phyloP scores from a whole-genome alignment of 2,113 vertebrate genomes.

The Sander vitreus region DNA sequence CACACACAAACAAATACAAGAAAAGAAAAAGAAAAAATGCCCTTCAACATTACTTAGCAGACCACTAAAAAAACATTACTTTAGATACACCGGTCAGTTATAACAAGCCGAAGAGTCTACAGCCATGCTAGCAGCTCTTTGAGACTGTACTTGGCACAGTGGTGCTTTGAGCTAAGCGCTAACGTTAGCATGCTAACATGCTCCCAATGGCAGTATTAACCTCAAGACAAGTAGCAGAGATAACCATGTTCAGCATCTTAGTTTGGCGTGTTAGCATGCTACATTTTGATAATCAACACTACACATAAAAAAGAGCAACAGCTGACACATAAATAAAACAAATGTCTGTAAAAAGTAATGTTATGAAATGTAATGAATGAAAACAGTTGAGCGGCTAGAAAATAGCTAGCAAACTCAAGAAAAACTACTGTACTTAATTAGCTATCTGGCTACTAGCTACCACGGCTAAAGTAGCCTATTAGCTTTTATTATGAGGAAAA shows the following conservation, averaged over 20 bases:
- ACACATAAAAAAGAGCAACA: no score
- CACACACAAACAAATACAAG: neutral
- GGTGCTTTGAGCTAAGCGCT: neutral
- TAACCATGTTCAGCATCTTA: neutral
- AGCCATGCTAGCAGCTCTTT: neutral
- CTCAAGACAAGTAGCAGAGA: neutral
- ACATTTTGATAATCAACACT: neutral
- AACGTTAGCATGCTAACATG: neutral
- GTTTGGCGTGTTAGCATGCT: neutral
- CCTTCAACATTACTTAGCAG: neutral
- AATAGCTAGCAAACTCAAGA: neutral
- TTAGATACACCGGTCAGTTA: neutral
- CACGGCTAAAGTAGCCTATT: neutral
- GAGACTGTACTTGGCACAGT: neutral
- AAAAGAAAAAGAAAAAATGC: neutral
- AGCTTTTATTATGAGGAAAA: neutral
- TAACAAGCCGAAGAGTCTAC: neutral
- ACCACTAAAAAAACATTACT: neutral
- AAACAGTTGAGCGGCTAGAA: neutral
- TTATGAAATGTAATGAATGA: neutral
- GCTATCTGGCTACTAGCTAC: neutral
- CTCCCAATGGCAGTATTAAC: neutral
- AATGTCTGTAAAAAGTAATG: neutral
- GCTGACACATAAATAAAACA: neutral
- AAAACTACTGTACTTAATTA: neutral